Percentiles rank a stretch among this genome's conserved stretches.
Conservation (phyloP, 1,140 invertebrate genomes). For the Dinothrombium tinctorium region DNA sequence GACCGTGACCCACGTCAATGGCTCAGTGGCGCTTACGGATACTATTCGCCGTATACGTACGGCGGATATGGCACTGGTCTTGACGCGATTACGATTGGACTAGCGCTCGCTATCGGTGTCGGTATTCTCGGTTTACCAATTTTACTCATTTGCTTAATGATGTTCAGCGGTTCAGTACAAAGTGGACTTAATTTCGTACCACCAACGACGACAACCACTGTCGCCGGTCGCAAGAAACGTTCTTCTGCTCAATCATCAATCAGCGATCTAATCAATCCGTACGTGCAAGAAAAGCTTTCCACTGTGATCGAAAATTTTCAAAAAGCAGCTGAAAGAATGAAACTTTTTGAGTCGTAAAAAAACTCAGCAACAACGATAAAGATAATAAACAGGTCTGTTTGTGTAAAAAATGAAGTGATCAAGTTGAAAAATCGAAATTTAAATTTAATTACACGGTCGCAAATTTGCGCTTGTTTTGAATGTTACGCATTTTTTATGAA, state of each 20-base stretch:
- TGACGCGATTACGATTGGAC: conserved; percentile 7
- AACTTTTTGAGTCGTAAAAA: too few species aligned
- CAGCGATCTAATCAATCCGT: neutral
- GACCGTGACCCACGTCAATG: conserved; percentile 7
- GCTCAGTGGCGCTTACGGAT: neutral
- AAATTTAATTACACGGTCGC: too few species aligned
- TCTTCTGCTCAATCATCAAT: neutral
- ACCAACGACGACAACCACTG: conserved; percentile 9
- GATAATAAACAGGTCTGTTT: too few species aligned
- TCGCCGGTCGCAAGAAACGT: conserved; percentile 2
- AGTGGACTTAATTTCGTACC: conserved; percentile 7
- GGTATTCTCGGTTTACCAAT: conserved; percentile 10
- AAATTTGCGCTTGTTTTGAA: too few species aligned
- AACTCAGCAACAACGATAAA: too few species aligned
- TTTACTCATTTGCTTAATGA: neutral
- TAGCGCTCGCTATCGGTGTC: conserved; percentile 4
- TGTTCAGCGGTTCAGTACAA: conserved; percentile 2
- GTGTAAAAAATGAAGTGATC: too few species aligned
- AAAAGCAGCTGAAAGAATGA: too few species aligned
- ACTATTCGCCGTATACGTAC: neutral
- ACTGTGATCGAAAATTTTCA: too few species aligned
- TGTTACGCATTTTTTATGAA: too few species aligned
- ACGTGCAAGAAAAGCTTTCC: neutral
- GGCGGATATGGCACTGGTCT: neutral
- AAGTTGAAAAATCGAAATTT: too few species aligned